phyloP scores from a whole-genome alignment of 2,113 vertebrate species.

The Kobus ellipsiprymnus region DNA sequence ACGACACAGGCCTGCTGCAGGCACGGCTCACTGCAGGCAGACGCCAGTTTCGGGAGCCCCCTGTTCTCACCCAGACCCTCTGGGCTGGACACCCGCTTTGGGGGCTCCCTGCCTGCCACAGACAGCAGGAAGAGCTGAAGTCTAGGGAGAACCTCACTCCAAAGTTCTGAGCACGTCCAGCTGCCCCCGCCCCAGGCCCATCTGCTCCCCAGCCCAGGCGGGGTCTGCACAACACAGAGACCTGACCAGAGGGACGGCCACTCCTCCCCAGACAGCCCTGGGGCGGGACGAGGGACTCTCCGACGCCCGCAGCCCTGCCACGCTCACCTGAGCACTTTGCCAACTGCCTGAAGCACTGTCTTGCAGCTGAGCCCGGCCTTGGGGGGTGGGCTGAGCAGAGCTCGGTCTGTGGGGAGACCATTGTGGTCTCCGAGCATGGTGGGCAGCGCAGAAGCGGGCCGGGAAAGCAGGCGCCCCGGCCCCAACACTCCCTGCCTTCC shows the following conservation, averaged over 20 bases:
- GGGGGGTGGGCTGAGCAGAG: constrained; percentile 85
- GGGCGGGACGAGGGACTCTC: no score
- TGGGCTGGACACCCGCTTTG: neutral
- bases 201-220: fast-evolving
- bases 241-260: neutral
- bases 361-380: constrained; percentile 93
- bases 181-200: neutral
- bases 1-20: neutral
- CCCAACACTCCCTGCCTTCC: neutral
- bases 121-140: neutral
- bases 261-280: neutral
- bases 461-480: neutral
- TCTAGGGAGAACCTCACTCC: neutral
- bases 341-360: constrained; percentile 95
- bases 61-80: neutral
- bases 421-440: constrained; percentile 87
- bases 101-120: fast-evolving
- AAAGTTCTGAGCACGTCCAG: neutral
- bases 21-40: neutral
- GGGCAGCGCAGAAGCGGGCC: neutral
- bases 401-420: constrained; percentile 82
- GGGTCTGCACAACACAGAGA: no score
- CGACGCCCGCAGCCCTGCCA: fast-evolving
- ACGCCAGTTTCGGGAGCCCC: fast-evolving
- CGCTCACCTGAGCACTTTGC: constrained; percentile 91